phyloP scores from a whole-genome alignment of 2,888 invertebrate genomes.

The Cataglyphis albicans region DNA sequence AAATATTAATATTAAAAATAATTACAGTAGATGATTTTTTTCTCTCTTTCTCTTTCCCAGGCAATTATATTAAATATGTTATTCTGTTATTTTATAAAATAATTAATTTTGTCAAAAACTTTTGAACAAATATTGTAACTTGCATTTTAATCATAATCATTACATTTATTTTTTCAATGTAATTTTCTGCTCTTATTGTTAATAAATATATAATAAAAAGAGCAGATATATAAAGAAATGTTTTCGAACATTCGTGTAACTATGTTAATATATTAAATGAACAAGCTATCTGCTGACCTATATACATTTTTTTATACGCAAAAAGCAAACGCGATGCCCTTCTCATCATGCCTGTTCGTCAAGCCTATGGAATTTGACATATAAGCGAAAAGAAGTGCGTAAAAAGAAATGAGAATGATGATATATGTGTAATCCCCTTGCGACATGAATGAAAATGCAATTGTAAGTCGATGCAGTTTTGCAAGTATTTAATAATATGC shows the following conservation, averaged over 20 bases:
- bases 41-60: neutral
- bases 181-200: neutral
- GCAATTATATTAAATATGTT: neutral
- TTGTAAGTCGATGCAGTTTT: neutral
- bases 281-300: neutral
- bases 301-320: slow-evolving; percentile 7
- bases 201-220: neutral
- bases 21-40: neutral
- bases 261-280: neutral
- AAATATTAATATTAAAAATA: slow-evolving; percentile 1
- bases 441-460: slow-evolving; percentile 23
- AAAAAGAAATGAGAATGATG: neutral
- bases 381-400: slow-evolving; percentile 33
- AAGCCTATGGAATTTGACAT: slow-evolving; percentile 18
- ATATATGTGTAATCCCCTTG: slow-evolving; percentile 6
- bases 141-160: neutral
- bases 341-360: neutral
- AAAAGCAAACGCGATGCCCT: neutral
- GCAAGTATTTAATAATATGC: slow-evolving; percentile 26
- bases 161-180: neutral
- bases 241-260: neutral
- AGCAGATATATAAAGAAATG: slow-evolving; percentile 2
- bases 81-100: neutral
- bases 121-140: neutral
- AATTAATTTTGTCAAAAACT: neutral